Evolutionary conservation across 1,140 invertebrate genomes (phyloP).

Genomic region (Nebria ingens): DNA sequence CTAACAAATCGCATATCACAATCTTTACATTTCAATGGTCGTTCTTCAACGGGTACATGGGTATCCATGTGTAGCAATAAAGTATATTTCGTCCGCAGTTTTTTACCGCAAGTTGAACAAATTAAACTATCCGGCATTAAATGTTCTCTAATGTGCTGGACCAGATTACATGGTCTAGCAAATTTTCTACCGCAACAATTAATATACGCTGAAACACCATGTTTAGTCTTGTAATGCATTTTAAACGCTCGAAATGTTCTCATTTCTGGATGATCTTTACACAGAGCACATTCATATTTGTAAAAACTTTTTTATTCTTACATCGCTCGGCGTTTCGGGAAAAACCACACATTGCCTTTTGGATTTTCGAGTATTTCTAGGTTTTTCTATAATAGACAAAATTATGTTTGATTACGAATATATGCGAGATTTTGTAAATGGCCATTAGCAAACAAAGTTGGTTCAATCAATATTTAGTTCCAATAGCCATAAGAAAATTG

Average conservation of each 20-base stretch:
- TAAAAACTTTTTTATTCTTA: conserved; percentile 4
- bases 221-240: not conserved
- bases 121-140: conserved; percentile 1
- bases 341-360: not conserved
- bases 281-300: conserved; percentile 2
- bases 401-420: too few relatives aligned
- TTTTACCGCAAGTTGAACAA: not conserved
- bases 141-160: not conserved
- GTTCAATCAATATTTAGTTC: too few relatives aligned
- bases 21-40: conserved; percentile 3
- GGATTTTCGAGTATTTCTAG: not conserved
- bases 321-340: not conserved
- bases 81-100: not conserved
- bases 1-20: conserved; percentile 2
- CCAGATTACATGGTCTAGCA: not conserved
- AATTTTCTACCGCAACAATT: conserved; percentile 5
- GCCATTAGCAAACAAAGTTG: too few relatives aligned
- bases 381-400: not conserved
- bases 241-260: not conserved
- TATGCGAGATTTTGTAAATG: too few relatives aligned
- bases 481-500: too few relatives aligned
- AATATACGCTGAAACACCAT: not conserved
- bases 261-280: conserved; percentile 3
- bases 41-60: not conserved
- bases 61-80: conserved; percentile 4